These are phyloP conservation scores for Phrynocephalus versicolor DNA, from an alignment of 2,113 vertebrate species.

Conservation along the genomic window DNA sequence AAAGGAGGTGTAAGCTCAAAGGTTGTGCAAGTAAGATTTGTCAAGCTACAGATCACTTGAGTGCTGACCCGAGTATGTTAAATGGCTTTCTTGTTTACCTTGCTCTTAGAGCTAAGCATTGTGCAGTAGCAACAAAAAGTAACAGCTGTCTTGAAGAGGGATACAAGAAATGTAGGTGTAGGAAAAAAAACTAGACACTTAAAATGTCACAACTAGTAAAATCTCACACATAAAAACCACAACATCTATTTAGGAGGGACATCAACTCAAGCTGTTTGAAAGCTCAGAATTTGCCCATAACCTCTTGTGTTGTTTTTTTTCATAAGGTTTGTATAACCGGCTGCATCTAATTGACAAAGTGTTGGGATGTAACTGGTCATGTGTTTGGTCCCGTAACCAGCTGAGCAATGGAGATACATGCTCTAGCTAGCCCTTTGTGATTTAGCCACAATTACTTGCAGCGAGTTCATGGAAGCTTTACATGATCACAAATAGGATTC, in stretches of 20 bases:
- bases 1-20: not conserved
- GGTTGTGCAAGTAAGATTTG: not conserved
- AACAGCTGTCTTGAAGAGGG: not conserved
- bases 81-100: not conserved
- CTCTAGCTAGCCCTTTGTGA: too few species aligned
- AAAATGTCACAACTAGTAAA: not conserved
- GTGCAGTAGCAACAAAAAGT: not conserved
- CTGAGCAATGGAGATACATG: too few species aligned
- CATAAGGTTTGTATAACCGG: too few species aligned
- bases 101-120: not conserved
- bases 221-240: not conserved
- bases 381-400: too few species aligned
- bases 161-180: not conserved
- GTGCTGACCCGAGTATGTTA: conserved; percentile 21
- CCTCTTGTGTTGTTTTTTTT: too few species aligned
- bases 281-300: too few species aligned
- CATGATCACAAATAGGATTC: not conserved
- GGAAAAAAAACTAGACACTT: not conserved
- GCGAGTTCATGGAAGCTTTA: too few species aligned
- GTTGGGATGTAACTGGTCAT: too few species aligned
- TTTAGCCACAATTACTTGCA: too few species aligned
- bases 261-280: not conserved
- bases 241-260: not conserved
- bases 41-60: conserved; percentile 16
- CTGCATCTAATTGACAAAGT: too few species aligned